These are phyloP conservation scores for Rotaria macrura DNA, from an alignment of 2,888 invertebrate species.

Conservation along the genomic window DNA sequence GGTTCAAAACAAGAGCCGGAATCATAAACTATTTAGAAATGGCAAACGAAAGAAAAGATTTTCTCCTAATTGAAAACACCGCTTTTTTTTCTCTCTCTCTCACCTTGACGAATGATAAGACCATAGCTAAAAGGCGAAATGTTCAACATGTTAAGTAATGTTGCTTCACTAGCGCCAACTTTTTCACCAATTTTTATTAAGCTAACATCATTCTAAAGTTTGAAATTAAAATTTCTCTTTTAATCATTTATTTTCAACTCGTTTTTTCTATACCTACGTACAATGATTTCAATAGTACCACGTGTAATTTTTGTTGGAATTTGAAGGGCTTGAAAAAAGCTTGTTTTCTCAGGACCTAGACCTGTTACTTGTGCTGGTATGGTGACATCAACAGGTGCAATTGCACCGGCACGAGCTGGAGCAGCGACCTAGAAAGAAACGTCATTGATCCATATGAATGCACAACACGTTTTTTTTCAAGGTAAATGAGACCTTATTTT, in stretches of 20 bases:
- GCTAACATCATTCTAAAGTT: conserved; percentile 54
- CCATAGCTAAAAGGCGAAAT: conserved; percentile 99
- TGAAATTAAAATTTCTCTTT: background rate
- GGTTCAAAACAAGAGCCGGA: conserved; percentile 95
- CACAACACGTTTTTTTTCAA: too few relatives aligned
- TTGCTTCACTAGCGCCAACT: conserved; percentile 96
- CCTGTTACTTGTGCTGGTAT: conserved; percentile 97
- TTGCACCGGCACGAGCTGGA: conserved; percentile 89
- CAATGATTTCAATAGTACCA: conserved; percentile 99
- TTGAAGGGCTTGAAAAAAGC: conserved; percentile 98
- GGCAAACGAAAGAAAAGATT: background rate
- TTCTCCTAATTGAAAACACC: background rate
- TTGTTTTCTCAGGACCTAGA: conserved; percentile 95
- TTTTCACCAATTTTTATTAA: conserved; percentile 73
- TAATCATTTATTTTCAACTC: too few relatives aligned
- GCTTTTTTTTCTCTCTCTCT: conserved; percentile 44
- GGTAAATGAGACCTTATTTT: conserved; percentile 68
- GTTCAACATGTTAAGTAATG: conserved; percentile 97
- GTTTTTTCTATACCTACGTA: conserved; percentile 44
- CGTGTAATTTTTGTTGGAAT: conserved; percentile 99
- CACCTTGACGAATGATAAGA: conserved; percentile 69
- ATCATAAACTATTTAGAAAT: conserved; percentile 71
- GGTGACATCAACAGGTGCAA: conserved; percentile 85
- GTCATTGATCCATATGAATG: background rate
- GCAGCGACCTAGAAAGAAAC: conserved; percentile 55